These are phyloP conservation scores for Sturnus vulgaris DNA, from an alignment of 2,113 vertebrate species.

Conservation along the genomic window DNA sequence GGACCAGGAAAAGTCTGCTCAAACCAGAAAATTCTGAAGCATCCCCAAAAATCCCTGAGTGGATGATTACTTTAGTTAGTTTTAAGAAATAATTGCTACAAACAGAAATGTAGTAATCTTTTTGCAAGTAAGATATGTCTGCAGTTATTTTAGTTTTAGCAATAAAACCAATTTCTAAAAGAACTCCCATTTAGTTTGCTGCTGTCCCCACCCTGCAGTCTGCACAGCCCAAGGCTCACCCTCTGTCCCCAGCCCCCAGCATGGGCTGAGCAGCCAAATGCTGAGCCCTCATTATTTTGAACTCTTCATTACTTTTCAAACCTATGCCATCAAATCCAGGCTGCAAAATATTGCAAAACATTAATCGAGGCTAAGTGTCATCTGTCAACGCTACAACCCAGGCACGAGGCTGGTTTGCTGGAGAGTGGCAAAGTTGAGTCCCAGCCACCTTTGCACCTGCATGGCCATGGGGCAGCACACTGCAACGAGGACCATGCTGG, in stretches of 20 bases:
- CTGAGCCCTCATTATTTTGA: background rate
- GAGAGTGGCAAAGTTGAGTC: background rate
- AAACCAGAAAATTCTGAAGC: background rate
- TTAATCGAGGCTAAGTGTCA: background rate
- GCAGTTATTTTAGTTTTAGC: background rate
- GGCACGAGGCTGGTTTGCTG: background rate
- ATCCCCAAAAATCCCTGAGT: background rate
- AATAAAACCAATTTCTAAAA: background rate
- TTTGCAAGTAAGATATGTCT: background rate
- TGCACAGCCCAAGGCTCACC: too few species aligned
- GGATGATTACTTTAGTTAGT: background rate
- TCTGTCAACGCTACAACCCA: background rate
- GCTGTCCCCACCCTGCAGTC: background rate
- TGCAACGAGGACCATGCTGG: rapidly evolving
- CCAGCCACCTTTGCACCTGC: background rate
- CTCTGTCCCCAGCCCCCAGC: background rate
- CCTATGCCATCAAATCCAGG: background rate
- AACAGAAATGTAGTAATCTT: background rate
- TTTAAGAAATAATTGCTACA: background rate
- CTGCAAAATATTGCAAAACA: background rate
- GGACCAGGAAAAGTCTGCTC: background rate
- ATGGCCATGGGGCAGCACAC: rapidly evolving
- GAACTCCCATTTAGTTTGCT: background rate
- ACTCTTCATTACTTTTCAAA: background rate
- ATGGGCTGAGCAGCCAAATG: background rate